Conservation (phyloP, 2,113 vertebrate species). For the Hyla sarda region DNA sequence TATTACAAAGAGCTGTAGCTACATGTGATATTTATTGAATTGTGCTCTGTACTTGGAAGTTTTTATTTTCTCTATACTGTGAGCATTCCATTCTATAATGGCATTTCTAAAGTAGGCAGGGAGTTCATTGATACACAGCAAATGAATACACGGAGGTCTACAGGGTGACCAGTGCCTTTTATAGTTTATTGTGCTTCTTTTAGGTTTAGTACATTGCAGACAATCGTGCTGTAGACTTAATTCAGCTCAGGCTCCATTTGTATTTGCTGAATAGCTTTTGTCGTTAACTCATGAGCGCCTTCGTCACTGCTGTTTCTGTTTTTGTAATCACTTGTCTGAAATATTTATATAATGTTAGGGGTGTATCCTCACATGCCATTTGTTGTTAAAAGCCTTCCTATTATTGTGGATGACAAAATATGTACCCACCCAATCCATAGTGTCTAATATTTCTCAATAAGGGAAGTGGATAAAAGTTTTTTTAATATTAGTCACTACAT, state of each 20-base stretch:
- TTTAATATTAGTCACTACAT: neutral
- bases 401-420: neutral
- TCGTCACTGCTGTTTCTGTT: constrained; percentile 5
- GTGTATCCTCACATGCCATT: neutral
- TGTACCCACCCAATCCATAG: constrained; percentile 6
- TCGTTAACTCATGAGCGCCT: neutral
- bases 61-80: no score
- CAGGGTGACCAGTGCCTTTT: neutral
- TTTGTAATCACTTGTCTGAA: neutral
- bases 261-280: neutral
- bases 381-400: neutral
- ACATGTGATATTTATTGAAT: neutral
- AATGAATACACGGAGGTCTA: neutral
- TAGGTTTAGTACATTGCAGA: neutral
- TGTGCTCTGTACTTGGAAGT: neutral
- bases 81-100: no score
- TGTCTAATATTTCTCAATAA: constrained; percentile 16
- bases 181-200: neutral
- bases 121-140: neutral
- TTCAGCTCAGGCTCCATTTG: neutral
- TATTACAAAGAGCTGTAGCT: neutral
- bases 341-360: constrained; percentile 25
- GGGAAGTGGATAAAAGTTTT: neutral
- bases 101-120: no score
- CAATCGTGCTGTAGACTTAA: neutral